Evolutionary conservation across 2,797 vertebrate species (phyloP), one percentile per base, ranked within the genome.

Genomic region (Xiphophorus birchmanni): DNA sequence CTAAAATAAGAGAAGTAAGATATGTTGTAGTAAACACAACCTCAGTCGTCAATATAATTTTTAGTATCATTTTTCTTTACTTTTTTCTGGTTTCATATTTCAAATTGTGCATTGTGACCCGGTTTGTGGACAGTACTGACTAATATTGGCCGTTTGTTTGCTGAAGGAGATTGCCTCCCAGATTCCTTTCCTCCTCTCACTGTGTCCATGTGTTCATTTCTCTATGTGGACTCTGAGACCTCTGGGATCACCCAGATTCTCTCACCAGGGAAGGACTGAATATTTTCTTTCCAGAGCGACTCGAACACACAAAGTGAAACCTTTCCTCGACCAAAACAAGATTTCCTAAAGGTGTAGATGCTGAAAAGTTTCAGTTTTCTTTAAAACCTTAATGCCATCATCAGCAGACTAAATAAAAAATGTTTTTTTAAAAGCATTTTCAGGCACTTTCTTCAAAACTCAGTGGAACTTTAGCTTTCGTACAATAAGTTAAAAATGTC

Each of bases 121-220:
- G 74, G 77, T 77, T 78, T 80, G 79, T 50, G 32, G 63, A 75
- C 58, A 54, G 35, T 48, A 74, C 1, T 29, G 1, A 10, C 45
- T 60, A 60, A 74, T 77, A 37, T 47, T 48, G 32, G 26, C 35
- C 47, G 45, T 23, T 18, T 83, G 67, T 88, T 87, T 81, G 74
- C 76, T 42, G 67, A 81, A 80, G n/a, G 75, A 84, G 71, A 80
- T 84, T 67, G 73, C 72, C 71, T 79, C 18, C 1, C 47, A 50
- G 54, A 82, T 81, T 85, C 10, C 77, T 77, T 21, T 18, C 67
- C 47, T 74, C 60, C 0, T 54, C 42, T 79, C 44, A 32, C 40
- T 44, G 73, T 74, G 73, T 47, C 75, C 63, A 75, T 74, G 47
- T 52, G 58, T 80, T 80, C 56, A 65, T 29, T 48, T 77, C 67